phyloP scores from a whole-genome alignment of 2,888 invertebrate species.

The Clostera curtula region DNA sequence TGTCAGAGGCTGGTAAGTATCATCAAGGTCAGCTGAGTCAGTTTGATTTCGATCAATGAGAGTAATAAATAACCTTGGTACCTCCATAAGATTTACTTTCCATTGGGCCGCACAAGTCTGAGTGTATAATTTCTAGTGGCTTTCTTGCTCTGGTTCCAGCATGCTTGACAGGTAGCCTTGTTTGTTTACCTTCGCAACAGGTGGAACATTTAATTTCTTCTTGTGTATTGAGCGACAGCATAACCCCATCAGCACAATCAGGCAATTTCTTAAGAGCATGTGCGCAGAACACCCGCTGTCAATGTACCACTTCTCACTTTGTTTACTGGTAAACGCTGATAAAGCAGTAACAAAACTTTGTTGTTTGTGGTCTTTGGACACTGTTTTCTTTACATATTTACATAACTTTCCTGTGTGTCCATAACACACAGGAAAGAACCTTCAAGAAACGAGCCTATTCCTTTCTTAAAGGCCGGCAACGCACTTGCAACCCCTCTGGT shows the following conservation, averaged over 20 bases:
- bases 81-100: constrained; percentile 5
- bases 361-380: constrained; percentile 1
- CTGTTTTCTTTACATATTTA: constrained; percentile 4
- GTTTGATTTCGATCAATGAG: constrained; percentile 4
- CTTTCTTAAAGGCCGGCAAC: no score
- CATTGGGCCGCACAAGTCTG: constrained; percentile 8
- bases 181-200: background rate
- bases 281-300: constrained; percentile 18
- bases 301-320: constrained; percentile 10
- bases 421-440: no score
- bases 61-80: constrained; percentile 5
- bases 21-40: constrained; percentile 1
- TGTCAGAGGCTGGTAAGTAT: constrained; percentile 1
- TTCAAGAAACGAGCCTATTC: no score
- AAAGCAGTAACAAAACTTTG: constrained; percentile 18
- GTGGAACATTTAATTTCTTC: background rate
- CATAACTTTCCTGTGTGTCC: constrained; percentile 8
- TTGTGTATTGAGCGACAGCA: no score
- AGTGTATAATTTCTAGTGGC: constrained; percentile 3
- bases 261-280: constrained; percentile 5
- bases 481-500: no score
- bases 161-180: background rate
- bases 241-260: background rate
- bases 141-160: background rate
- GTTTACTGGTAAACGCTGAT: constrained; percentile 7